Evolutionary conservation across 1,140 invertebrate species (phyloP).

Genomic region (Drosophila ironensis): DNA sequence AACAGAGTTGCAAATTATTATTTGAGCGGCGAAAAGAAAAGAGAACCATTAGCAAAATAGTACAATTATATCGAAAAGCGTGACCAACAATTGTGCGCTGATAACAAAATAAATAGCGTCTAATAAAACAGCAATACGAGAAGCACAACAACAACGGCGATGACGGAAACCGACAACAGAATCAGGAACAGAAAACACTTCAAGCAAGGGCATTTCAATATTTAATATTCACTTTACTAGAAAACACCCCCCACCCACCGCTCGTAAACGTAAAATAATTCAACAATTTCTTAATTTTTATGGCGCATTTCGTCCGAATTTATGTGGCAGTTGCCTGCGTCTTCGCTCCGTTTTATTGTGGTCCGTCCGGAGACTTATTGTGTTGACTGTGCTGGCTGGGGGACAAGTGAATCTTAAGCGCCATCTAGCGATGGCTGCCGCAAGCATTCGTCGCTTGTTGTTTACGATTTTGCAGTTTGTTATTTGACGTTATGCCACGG

Average conservation of each 20-base stretch:
- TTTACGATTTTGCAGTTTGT: conserved; percentile 79
- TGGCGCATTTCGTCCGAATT: conserved; percentile 60
- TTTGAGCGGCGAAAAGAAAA: conserved; percentile 64
- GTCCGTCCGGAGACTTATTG: conserved; percentile 15
- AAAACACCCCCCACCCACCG: neutral
- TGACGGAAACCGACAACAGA: neutral
- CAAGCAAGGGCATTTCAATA: conserved; percentile 40
- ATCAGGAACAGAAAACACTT: conserved; percentile 1
- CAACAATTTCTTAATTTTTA: conserved; percentile 79
- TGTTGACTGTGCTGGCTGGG: neutral
- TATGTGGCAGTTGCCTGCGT: conserved; percentile 24
- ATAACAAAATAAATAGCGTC: conserved; percentile 53
- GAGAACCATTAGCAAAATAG: conserved; percentile 66
- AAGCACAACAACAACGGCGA: conserved; percentile 20
- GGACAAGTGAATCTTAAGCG: conserved; percentile 68
- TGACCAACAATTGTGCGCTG: conserved; percentile 64
- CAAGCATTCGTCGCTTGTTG: conserved; percentile 43
- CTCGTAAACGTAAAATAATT: conserved; percentile 73
- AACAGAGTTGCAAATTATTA: conserved; percentile 65
- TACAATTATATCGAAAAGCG: conserved; percentile 66
- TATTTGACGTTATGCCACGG: conserved; percentile 46
- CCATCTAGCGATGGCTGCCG: conserved; percentile 48
- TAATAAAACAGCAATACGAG: conserved; percentile 33
- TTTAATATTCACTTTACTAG: conserved; percentile 53
- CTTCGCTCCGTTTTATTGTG: conserved; percentile 38